phyloP scores from a whole-genome alignment of 2,888 invertebrate genomes.

The Rotaria sp. region DNA sequence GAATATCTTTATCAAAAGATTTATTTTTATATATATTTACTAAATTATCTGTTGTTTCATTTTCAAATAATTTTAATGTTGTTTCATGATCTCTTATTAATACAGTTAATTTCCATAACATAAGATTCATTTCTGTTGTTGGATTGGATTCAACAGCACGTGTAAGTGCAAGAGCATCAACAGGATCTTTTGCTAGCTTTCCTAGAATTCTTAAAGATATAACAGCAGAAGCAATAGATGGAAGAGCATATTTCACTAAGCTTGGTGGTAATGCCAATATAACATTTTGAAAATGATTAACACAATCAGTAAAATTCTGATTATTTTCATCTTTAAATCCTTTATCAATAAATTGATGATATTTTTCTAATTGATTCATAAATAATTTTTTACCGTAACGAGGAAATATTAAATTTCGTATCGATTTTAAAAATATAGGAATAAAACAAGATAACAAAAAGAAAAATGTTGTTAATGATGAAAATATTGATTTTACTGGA shows the following conservation, averaged over 20 bases:
- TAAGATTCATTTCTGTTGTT: conserved; percentile 19
- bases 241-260: background rate
- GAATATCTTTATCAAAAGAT: background rate
- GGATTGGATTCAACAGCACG: conserved; percentile 20
- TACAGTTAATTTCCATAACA: background rate
- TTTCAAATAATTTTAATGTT: background rate
- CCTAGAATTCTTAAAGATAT: background rate
- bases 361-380: background rate
- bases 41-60: background rate
- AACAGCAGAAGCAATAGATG: background rate
- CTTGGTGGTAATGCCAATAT: background rate
- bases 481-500: background rate
- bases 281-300: background rate
- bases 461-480: background rate
- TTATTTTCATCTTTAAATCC: background rate
- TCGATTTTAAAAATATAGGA: background rate
- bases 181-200: background rate
- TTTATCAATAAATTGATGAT: conserved; percentile 3
- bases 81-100: background rate
- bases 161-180: background rate
- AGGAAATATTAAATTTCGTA: background rate
- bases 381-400: background rate
- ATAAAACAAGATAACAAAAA: background rate
- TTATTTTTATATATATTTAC: background rate
- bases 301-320: background rate